Evolutionary conservation across 1,140 invertebrate genomes (phyloP).

Genomic region (Chionoecetes opilio): DNA sequence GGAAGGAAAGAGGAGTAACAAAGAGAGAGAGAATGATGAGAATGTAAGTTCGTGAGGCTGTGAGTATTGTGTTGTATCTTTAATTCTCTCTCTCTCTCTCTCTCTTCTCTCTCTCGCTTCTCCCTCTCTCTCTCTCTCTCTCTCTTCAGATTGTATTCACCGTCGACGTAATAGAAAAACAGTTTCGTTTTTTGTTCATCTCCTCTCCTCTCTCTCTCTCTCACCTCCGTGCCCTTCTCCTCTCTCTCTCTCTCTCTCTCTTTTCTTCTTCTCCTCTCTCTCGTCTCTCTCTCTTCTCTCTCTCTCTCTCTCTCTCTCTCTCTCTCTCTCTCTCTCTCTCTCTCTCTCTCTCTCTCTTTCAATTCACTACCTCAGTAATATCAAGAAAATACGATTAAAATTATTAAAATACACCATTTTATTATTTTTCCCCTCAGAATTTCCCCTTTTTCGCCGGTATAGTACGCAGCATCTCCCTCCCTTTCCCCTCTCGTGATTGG

Average conservation of each 20-base stretch:
- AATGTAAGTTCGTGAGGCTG: neutral
- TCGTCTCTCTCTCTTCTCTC: conserved; percentile 45
- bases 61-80: neutral
- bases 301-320: conserved; percentile 43
- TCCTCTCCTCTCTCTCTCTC: conserved; percentile 33
- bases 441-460: neutral
- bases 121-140: conserved; percentile 37
- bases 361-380: no score
- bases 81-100: conserved; percentile 36
- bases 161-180: no score
- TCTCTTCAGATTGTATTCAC: neutral
- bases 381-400: no score
- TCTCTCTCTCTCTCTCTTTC: conserved; percentile 23
- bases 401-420: no score
- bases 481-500: neutral
- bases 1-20: conserved; percentile 16
- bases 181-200: neutral
- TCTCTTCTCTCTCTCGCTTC: conserved; percentile 53
- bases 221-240: neutral
- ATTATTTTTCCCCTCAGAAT: neutral
- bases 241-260: conserved; percentile 41
- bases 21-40: neutral
- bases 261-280: neutral
- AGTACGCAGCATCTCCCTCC: neutral
- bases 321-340: conserved; percentile 46